Base-by-base conservation (phyloP, 2,797 vertebrate genomes). In the Pseudochirops cupreus region DNA sequence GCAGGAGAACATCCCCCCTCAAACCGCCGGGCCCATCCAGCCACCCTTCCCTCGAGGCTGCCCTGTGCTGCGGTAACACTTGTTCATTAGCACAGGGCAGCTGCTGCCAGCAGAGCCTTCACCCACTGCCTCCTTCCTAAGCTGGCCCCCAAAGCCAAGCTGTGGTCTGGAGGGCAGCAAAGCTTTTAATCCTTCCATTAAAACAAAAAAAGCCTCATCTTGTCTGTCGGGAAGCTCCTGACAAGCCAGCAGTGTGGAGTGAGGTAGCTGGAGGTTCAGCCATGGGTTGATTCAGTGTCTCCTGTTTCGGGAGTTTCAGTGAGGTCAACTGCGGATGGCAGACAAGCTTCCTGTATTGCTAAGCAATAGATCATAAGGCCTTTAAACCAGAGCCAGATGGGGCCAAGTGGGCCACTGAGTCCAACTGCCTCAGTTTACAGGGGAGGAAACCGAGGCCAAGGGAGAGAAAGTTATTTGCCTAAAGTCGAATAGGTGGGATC, bases 101-200 rank as follows among this genome's bases (percentile, higher is more conserved):
- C 62, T 52, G 4, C 56, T 53, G 21, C 91, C 29, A 11, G 67
- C 13, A 31, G 87, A 29, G 11, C 21, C 90, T 29, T 93, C 53
- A 39, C 7, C n/a, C 39, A 0, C 57, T 0, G 12, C 46, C 39
- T 12, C 24, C 59, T 55, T 91, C 90, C 74, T 67, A 21, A 53
- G 91, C 91, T 82, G 91, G 57, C 92, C 33, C 52, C 82, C 95
- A 91, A 93, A 92, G 92, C 58, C 87, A 56, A 94, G 93, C 89
- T 91, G 59, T 92, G 91, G 89, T 53, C 62, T 94, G 89, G 89
- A 96, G 95, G 94, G 52, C 59, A 94, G 94, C 96, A 50, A 24
- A n/a, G 29, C 93, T 21, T 53, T 94, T 62, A 93, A 96, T 91
- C 82, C 67, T 95, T 21, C 74, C n/a, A 0, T 95, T 92, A 93